Conservation (phyloP, 1,140 invertebrate genomes). For the Campodea augens region DNA sequence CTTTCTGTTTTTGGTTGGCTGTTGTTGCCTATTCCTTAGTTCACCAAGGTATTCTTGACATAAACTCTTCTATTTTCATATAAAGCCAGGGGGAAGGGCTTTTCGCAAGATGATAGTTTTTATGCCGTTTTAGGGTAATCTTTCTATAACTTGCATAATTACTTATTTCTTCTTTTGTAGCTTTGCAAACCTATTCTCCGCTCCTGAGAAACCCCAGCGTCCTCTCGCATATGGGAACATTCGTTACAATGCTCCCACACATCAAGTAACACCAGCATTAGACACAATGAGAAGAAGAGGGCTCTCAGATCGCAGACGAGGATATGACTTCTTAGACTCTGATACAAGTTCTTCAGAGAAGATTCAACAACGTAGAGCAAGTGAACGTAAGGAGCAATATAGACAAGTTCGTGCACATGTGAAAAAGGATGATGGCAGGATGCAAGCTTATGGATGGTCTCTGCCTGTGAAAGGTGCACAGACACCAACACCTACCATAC, state of each 20-base stretch:
- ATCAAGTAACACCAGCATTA: conserved; percentile 46
- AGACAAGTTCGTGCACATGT: conserved; percentile 81
- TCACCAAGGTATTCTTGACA: too few species aligned
- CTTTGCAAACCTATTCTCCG: conserved; percentile 90
- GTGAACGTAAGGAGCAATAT: conserved; percentile 66
- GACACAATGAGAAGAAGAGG: conserved; percentile 35
- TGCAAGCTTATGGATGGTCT: conserved; percentile 96
- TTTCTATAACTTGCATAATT: too few species aligned
- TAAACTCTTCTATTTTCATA: too few species aligned
- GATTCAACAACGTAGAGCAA: conserved; percentile 43
- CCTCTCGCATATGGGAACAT: conserved; percentile 31
- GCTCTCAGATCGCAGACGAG: conserved; percentile 28
- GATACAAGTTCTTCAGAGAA: conserved; percentile 39
- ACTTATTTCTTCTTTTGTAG: too few species aligned
- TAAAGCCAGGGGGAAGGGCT: too few species aligned
- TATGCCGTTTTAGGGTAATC: too few species aligned
- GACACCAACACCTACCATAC: too few species aligned
- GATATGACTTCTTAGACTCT: conserved; percentile 28
- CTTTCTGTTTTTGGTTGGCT: too few species aligned
- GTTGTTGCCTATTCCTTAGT: too few species aligned
- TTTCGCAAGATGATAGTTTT: too few species aligned
- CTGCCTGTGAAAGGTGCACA: conserved; percentile 66
- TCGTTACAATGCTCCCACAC: conserved; percentile 50
- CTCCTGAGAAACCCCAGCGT: conserved; percentile 25
- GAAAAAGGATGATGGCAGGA: conserved; percentile 79